These are phyloP conservation scores for Holothuria glaberrima DNA, from an alignment of 35 echinoderm and acorn worm species.

Conservation along the genomic window DNA sequence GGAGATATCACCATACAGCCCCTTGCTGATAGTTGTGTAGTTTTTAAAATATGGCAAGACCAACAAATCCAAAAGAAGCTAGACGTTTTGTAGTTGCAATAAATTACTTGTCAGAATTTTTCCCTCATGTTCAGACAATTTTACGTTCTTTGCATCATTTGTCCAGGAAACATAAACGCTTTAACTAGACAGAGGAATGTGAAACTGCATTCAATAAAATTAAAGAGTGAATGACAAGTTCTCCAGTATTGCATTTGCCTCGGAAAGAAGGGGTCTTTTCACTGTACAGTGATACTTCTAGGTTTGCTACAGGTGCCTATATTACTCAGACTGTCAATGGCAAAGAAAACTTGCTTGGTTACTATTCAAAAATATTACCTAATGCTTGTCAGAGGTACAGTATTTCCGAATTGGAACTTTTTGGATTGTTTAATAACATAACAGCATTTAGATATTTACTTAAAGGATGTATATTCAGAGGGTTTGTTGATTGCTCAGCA, in stretches of 20 bases:
- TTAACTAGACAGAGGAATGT: too few relatives aligned
- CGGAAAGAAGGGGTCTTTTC: constrained; percentile 24
- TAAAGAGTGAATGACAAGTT: too few relatives aligned
- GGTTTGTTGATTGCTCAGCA: too few relatives aligned
- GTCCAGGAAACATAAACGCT: too few relatives aligned
- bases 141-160: too few relatives aligned
- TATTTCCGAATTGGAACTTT: constrained; percentile 66
- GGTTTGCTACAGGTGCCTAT: constrained; percentile 58
- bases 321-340: constrained; percentile 51
- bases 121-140: background rate
- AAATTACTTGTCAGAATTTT: constrained; percentile 58
- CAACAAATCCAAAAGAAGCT: constrained; percentile 18
- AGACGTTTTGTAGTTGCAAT: constrained; percentile 62
- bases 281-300: constrained; percentile 58
- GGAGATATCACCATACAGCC: constrained; percentile 33
- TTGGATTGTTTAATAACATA: constrained; percentile 53
- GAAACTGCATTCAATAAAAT: too few relatives aligned
- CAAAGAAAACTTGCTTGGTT: constrained; percentile 25
- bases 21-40: background rate
- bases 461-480: too few relatives aligned
- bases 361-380: constrained; percentile 28
- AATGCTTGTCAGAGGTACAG: constrained; percentile 3
- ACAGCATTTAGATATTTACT: constrained; percentile 10
- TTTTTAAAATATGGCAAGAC: background rate
- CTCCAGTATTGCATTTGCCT: constrained; percentile 13